phyloP scores from a whole-genome alignment of 2,113 vertebrate genomes.

The Tragelaphus scriptus region DNA sequence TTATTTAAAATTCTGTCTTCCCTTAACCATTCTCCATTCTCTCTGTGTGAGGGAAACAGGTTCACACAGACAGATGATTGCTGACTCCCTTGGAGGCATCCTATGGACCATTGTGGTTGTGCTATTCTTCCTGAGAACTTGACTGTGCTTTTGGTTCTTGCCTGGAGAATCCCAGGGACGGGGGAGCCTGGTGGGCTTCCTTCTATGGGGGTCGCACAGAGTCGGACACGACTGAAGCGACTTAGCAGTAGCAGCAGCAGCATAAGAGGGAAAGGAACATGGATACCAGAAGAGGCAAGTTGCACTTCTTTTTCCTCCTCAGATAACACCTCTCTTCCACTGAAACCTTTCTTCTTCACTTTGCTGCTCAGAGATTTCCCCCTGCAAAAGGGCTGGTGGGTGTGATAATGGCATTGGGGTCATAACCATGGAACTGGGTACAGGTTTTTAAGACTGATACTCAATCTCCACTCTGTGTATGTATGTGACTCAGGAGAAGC shows the following conservation, averaged over 20 bases:
- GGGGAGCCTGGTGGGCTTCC: too few species aligned
- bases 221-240: too few species aligned
- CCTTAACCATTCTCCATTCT: background rate
- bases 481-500: background rate
- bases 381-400: background rate
- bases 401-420: background rate
- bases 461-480: background rate
- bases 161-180: too few species aligned
- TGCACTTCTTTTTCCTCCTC: background rate
- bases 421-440: background rate
- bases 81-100: accelerated
- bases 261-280: background rate
- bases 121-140: background rate
- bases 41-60: background rate
- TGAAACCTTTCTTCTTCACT: too few species aligned
- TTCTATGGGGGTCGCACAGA: too few species aligned
- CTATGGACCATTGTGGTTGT: accelerated
- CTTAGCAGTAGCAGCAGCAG: too few species aligned
- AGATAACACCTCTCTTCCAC: too few species aligned
- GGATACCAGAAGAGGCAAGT: background rate
- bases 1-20: background rate
- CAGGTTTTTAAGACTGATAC: background rate
- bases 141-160: background rate
- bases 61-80: accelerated
- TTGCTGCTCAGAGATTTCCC: background rate